These are phyloP conservation scores for Desmophyllum pertusum DNA, from an alignment of 92 coral and sea anemone species.

Conservation along the genomic window DNA sequence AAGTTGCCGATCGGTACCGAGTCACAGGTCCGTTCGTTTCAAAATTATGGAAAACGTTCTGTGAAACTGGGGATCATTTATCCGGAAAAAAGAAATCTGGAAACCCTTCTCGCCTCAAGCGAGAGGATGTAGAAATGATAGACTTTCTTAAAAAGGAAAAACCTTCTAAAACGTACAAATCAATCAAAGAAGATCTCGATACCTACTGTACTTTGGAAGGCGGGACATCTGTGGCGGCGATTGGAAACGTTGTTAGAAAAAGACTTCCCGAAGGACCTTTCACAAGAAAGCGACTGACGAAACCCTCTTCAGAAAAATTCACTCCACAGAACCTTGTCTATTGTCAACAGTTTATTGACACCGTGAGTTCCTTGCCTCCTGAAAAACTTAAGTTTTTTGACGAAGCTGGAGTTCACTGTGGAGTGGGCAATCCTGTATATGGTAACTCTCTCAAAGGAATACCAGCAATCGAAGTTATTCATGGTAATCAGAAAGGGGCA, in stretches of 20 bases:
- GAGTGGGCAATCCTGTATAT: constrained; percentile 53
- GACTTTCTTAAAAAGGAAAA: constrained; percentile 60
- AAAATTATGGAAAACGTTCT: constrained; percentile 58
- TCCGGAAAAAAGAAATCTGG: constrained; percentile 53
- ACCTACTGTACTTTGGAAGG: constrained; percentile 44
- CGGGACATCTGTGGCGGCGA: constrained; percentile 58
- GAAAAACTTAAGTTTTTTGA: constrained; percentile 53
- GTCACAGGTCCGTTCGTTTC: constrained; percentile 50
- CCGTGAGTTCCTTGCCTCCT: constrained; percentile 54
- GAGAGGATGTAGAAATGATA: constrained; percentile 60
- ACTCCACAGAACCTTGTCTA: constrained; percentile 40
- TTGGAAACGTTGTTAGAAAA: constrained; percentile 50
- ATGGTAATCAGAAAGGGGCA: constrained; percentile 46
- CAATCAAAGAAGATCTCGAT: constrained; percentile 52
- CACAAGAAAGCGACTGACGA: constrained; percentile 58
- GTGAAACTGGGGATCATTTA: constrained; percentile 46
- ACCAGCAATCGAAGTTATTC: constrained; percentile 49
- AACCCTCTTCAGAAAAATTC: constrained; percentile 59
- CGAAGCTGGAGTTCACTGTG: constrained; percentile 66
- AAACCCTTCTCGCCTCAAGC: constrained; percentile 59
- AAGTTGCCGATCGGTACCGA: constrained; percentile 50
- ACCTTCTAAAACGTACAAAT: constrained; percentile 47
- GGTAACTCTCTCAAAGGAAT: constrained; percentile 60
- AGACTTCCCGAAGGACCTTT: constrained; percentile 56
- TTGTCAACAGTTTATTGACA: constrained; percentile 55